phyloP scores from a whole-genome alignment of 2,113 vertebrate genomes.

The Sphyrna mokarran region DNA sequence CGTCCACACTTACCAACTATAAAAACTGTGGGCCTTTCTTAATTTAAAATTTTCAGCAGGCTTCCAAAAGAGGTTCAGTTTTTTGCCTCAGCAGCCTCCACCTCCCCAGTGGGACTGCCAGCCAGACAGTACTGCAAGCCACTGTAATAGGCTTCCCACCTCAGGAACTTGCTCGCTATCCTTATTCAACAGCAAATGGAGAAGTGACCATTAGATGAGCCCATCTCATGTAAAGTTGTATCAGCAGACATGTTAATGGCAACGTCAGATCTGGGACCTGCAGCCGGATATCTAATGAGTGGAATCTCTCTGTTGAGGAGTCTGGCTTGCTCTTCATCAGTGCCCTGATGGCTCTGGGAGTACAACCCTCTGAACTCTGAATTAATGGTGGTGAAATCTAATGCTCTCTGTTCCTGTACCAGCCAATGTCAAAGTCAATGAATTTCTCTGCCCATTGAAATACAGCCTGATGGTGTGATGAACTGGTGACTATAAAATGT shows the following conservation, averaged over 20 bases:
- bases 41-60: neutral
- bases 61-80: neutral
- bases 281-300: no score
- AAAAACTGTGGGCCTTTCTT: neutral
- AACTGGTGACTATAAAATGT: neutral
- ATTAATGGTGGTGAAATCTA: no score
- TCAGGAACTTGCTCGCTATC: neutral
- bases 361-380: no score
- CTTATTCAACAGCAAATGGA: neutral
- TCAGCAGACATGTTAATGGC: neutral
- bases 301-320: no score
- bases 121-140: no score
- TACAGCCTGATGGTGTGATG: neutral
- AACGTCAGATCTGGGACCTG: neutral
- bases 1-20: neutral
- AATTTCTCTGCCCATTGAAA: no score
- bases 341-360: no score
- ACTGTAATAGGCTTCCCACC: neutral
- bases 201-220: neutral
- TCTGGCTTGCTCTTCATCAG: no score
- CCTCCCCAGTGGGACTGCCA: neutral
- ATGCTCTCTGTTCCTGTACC: no score
- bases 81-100: neutral
- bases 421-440: no score
- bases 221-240: neutral